These are phyloP conservation scores for Dasysyrphus albostriatus DNA, from an alignment of 2,888 invertebrate genomes.

Conservation along the genomic window DNA sequence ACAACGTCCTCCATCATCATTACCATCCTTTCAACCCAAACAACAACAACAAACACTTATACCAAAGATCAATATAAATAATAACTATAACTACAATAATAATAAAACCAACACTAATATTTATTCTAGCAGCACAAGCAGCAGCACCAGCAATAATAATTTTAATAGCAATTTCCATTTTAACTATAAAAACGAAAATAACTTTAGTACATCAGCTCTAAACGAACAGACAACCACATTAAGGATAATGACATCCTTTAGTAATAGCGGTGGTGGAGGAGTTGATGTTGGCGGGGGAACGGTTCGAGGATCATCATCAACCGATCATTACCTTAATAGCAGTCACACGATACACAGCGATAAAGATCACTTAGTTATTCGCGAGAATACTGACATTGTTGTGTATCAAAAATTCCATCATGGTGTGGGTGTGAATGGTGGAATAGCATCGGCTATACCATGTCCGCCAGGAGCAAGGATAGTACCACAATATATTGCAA, in stretches of 20 bases:
- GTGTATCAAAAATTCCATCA: constrained; percentile 79
- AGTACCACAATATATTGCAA: constrained; percentile 80
- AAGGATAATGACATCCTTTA: constrained; percentile 73
- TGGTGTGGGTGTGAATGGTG: constrained; percentile 56
- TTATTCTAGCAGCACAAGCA: constrained; percentile 61
- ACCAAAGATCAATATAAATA: constrained; percentile 74
- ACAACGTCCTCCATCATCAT: constrained; percentile 23
- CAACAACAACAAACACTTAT: constrained; percentile 61
- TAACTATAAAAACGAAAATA: constrained; percentile 72
- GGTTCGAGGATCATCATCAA: constrained; percentile 70
- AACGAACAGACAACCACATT: constrained; percentile 72
- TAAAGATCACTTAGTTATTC: constrained; percentile 81
- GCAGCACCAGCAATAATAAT: constrained; percentile 50
- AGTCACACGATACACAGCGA: constrained; percentile 77
- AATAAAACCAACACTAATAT: constrained; percentile 68
- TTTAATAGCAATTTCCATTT: constrained; percentile 74
- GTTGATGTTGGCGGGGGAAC: constrained; percentile 33
- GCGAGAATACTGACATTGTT: constrained; percentile 82
- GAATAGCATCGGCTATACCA: constrained; percentile 77
- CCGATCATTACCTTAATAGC: constrained; percentile 77
- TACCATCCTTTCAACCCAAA: constrained; percentile 29
- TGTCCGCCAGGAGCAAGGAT: constrained; percentile 82
- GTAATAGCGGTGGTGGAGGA: constrained; percentile 70
- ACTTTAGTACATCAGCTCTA: constrained; percentile 60
- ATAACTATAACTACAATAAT: constrained; percentile 59